Conservation (phyloP, 2,113 vertebrate genomes). For the Sinocyclocheilus anshuiensis region DNA sequence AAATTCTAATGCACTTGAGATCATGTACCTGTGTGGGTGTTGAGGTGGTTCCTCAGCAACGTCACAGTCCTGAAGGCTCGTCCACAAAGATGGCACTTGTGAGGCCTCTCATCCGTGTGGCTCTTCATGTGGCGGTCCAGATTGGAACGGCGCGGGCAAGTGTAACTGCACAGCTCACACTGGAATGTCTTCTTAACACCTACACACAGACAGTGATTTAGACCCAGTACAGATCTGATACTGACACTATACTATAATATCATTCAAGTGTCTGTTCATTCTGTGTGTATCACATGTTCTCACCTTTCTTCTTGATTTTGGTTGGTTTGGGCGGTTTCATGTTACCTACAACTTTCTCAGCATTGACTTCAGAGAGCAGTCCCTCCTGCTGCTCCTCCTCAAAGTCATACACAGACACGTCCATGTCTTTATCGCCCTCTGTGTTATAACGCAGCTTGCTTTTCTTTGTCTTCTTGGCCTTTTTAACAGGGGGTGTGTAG, state of each 20-base stretch:
- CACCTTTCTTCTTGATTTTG: constrained; percentile 99
- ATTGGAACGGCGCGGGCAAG: constrained; percentile 94
- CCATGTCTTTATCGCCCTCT: constrained; percentile 95
- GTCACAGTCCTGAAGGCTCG: constrained; percentile 96
- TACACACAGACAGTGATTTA: constrained; percentile 55
- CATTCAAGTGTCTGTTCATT: neutral
- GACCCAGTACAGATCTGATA: neutral
- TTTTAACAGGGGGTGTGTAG: constrained; percentile 90
- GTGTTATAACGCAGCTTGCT: constrained; percentile 90
- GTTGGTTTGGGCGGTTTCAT: constrained; percentile 98
- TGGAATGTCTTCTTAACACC: constrained; percentile 99
- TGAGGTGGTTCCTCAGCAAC: constrained; percentile 94
- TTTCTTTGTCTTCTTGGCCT: constrained; percentile 91
- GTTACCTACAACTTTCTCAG: constrained; percentile 96
- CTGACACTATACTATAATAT: neutral
- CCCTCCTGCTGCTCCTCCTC: constrained; percentile 98
- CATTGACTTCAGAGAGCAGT: constrained; percentile 93
- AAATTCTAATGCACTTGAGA: neutral
- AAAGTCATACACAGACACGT: constrained; percentile 98
- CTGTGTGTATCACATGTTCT: neutral
- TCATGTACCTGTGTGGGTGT: constrained; percentile 90
- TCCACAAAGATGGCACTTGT: constrained; percentile 96
- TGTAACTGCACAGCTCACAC: constrained; percentile 97
- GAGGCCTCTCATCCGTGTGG: constrained; percentile 95
- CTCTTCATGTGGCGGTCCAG: constrained; percentile 99